Evolutionary conservation across 1,140 invertebrate species (phyloP), one percentile per base, ranked within the genome.

Genomic region (Rhopalosiphum padi): DNA sequence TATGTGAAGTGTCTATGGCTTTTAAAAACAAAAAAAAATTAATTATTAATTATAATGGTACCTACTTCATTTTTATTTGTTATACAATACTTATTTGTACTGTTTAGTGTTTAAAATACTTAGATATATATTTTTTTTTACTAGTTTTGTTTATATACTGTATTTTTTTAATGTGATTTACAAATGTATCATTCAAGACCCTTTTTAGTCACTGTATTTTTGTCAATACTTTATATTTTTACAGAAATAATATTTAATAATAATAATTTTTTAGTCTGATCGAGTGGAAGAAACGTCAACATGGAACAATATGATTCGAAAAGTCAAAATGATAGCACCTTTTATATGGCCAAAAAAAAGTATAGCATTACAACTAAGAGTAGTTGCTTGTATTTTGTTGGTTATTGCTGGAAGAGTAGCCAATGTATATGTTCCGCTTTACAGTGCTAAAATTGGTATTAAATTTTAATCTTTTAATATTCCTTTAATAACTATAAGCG

Each of bases 341-440:
- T 99, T 99, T 95, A 96, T 99, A n/a, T 99, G 99, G 99, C 99
- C 99, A 0, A 97, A 97, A 94, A 98, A 97, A 94, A 97, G 97
- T 95, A 89, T 96, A 7, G 94, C 96, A 1, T 96, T 99, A 15
- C 99, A 99, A 95, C 94, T 98, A 0, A 96, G 97, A 93, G 98
- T 99, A 1, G 88, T 99, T 9, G 95, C 98, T 93, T 99, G 99
- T 95, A 96, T 99, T 51, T 25, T 96, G 0, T 95, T 98, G 25
- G 96, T 99, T 23, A 95, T 97, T 25, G 96, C 95, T 48, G 99
- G 98, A 41, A 96, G 99, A 95, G 96, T 97, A n/a, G 97, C 98
- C 90, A 99, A 99, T 96, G 96, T 99, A 30, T 98, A 97, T 95
- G 98, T 99, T 53, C 99, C 98, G 77, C 97, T 99, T 95, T 99